Percentiles rank a stretch among this genome's conserved stretches.
phyloP scores from a whole-genome alignment of 1,140 invertebrate species.

The Pseudomyrmex dendroicus region DNA sequence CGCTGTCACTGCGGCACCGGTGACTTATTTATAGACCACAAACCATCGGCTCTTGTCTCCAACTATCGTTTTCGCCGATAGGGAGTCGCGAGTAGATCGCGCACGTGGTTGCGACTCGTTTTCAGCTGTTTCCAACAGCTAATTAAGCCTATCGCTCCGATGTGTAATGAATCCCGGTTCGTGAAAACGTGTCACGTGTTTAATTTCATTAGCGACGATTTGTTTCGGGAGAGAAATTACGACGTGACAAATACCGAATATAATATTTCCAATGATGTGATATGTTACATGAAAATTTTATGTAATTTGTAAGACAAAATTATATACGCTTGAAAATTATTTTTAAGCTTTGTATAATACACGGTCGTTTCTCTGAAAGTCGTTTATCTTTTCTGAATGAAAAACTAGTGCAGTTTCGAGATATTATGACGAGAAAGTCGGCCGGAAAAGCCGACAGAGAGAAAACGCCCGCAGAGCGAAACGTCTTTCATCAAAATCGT shows the following conservation, averaged over 20 bases:
- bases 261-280: neutral
- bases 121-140: slow-evolving; percentile 69
- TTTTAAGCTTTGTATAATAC: neutral
- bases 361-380: neutral
- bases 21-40: slow-evolving; percentile 80
- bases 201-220: neutral
- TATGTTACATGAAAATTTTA: neutral
- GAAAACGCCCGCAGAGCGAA: slow-evolving; percentile 62
- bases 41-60: slow-evolving; percentile 69
- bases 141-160: slow-evolving; percentile 5
- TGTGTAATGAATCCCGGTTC: neutral
- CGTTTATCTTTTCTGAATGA: neutral
- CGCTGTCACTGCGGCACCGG: slow-evolving; percentile 34
- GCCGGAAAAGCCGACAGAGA: neutral
- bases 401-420: neutral
- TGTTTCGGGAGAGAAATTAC: too few relatives aligned
- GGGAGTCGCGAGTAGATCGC: neutral
- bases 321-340: too few relatives aligned
- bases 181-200: neutral
- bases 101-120: slow-evolving; percentile 40
- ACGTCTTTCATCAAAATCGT: slow-evolving; percentile 69
- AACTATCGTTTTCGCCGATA: slow-evolving; percentile 18
- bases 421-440: slow-evolving; percentile 12
- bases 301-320: neutral
- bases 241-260: neutral